These are phyloP conservation scores for Sceloporus undulatus DNA, from an alignment of 2,113 vertebrate species.

Conservation along the genomic window DNA sequence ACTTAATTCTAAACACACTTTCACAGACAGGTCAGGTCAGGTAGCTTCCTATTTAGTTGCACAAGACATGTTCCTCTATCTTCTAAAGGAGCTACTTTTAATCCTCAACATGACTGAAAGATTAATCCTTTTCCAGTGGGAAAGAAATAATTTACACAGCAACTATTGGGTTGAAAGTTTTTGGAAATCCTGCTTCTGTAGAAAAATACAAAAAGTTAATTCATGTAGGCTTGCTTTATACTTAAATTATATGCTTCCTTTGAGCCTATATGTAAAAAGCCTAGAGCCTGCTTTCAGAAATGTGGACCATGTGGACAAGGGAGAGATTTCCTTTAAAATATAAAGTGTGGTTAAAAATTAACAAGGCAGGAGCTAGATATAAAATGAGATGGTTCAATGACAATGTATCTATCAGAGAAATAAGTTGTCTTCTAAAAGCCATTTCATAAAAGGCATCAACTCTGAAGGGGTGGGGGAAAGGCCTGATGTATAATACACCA, in stretches of 20 bases:
- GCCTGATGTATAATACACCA: constrained; percentile 25
- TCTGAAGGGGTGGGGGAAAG: neutral
- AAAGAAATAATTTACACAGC: constrained; percentile 14
- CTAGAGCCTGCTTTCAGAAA: constrained; percentile 30
- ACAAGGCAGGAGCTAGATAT: constrained; percentile 11
- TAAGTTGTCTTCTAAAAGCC: constrained; percentile 23
- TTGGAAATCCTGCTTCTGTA: neutral
- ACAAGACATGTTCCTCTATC: neutral
- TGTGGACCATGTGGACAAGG: constrained; percentile 17
- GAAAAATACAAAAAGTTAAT: neutral
- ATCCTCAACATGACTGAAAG: constrained; percentile 42
- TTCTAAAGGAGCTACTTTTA: constrained; percentile 34
- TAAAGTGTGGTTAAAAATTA: constrained; percentile 27
- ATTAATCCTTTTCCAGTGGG: constrained; percentile 14
- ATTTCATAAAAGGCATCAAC: constrained; percentile 18
- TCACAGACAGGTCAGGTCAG: too few relatives aligned
- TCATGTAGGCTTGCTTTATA: constrained; percentile 13
- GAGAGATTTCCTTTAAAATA: constrained; percentile 14
- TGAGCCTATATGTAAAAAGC: neutral
- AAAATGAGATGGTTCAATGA: constrained; percentile 36
- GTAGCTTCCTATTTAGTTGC: neutral
- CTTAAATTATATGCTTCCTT: neutral
- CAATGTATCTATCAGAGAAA: constrained; percentile 18
- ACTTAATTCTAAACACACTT: neutral
- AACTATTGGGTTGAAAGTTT: constrained; percentile 10